phyloP scores from a whole-genome alignment of 2,888 invertebrate genomes.

The Chydorus sphaericus region DNA sequence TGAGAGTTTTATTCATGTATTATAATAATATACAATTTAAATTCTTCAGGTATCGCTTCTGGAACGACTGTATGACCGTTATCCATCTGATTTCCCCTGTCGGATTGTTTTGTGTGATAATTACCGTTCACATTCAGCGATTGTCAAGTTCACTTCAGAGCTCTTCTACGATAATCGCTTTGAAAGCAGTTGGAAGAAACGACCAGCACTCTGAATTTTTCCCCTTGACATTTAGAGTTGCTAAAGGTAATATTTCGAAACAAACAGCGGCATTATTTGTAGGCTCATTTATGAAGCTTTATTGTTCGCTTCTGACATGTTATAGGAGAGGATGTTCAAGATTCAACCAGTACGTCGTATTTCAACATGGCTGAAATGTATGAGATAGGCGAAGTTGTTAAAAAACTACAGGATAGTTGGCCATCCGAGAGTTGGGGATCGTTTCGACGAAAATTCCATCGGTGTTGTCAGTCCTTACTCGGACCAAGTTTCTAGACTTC shows the following conservation, averaged over 20 bases:
- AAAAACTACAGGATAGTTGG: constrained; percentile 55
- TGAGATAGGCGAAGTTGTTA: constrained; percentile 60
- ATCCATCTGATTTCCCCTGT: constrained; percentile 55
- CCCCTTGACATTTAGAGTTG: constrained; percentile 65
- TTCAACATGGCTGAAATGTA: constrained; percentile 67
- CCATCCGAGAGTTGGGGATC: constrained; percentile 57
- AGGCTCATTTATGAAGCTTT: neutral
- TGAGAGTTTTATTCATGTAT: too few relatives aligned
- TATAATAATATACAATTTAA: neutral
- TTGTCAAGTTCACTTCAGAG: constrained; percentile 61
- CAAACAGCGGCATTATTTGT: too few relatives aligned
- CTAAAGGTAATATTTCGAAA: constrained; percentile 44
- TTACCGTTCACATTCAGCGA: constrained; percentile 66
- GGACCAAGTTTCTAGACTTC: constrained; percentile 59
- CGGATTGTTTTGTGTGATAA: constrained; percentile 67
- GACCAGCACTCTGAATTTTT: constrained; percentile 51
- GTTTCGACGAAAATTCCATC: constrained; percentile 52
- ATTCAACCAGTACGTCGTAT: constrained; percentile 53
- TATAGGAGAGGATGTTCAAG: constrained; percentile 59
- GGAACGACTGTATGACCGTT: constrained; percentile 61
- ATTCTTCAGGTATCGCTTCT: constrained; percentile 51
- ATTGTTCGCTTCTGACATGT: neutral
- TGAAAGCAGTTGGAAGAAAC: constrained; percentile 53
- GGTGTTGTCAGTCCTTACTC: constrained; percentile 74
- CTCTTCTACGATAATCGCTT: constrained; percentile 65